Percentiles rank a stretch among this genome's conserved stretches.
These are phyloP conservation scores for Lanius ludovicianus DNA, from an alignment of 2,113 vertebrate species.

Conservation along the genomic window DNA sequence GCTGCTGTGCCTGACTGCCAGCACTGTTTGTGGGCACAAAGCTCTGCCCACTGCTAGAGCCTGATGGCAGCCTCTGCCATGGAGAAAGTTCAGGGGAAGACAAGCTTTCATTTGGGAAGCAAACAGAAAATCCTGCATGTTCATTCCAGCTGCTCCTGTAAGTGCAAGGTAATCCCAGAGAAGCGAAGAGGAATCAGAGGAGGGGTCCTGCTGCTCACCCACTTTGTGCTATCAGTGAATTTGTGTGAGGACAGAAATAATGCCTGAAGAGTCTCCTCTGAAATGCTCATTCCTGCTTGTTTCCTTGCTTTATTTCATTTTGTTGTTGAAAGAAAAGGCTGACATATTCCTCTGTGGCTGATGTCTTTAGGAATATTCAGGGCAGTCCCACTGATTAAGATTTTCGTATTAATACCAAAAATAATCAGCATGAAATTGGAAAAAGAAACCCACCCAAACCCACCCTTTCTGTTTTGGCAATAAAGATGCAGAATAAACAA, in stretches of 20 bases:
- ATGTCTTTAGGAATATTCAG: not conserved
- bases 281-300: not conserved
- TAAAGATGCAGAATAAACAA: not conserved
- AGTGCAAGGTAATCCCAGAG: not conserved
- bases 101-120: not conserved
- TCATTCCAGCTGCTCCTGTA: not conserved
- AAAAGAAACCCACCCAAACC: not conserved
- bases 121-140: not conserved
- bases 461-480: not conserved
- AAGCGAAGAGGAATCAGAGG: not conserved
- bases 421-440: conserved; percentile 6
- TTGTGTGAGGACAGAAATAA: not conserved
- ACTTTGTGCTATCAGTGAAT: not conserved
- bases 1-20: not conserved
- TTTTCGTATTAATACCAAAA: conserved; percentile 22
- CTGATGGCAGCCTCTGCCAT: not conserved
- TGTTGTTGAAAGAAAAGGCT: not conserved
- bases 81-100: not conserved
- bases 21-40: not conserved
- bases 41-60: not conserved
- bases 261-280: not conserved
- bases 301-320: not conserved
- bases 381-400: not conserved
- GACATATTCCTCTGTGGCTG: not conserved
- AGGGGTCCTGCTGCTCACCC: not conserved